Conservation (phyloP, 2,113 vertebrate genomes). For the Bombycilla garrulus region DNA sequence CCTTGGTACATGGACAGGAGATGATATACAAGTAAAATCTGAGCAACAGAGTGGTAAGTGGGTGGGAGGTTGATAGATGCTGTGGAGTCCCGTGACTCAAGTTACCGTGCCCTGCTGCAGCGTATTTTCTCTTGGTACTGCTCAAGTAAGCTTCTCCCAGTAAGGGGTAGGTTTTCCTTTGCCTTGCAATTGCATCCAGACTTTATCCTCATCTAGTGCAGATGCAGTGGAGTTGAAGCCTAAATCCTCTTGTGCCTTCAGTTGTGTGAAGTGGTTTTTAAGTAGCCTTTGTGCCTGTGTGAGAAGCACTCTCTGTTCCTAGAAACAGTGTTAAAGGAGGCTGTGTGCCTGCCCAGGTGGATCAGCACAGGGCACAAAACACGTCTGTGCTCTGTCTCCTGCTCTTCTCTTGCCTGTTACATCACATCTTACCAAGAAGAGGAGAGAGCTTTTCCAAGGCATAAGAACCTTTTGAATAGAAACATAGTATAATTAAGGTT, state of each 20-base stretch:
- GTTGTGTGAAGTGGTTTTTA: not conserved
- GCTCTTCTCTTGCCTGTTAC: not conserved
- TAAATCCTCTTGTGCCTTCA: not conserved
- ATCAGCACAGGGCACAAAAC: not conserved
- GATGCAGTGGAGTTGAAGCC: not conserved
- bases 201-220: not conserved
- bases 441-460: not conserved
- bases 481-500: not conserved
- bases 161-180: not conserved
- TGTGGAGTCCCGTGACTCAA: not conserved
- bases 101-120: not conserved
- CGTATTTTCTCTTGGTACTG: not conserved
- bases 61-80: not conserved
- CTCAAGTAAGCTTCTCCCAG: not conserved
- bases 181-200: not conserved
- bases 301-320: not conserved
- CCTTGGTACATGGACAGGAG: fast-evolving
- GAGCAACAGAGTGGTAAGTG: not conserved
- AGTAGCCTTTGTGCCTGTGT: not conserved
- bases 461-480: not conserved
- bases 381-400: fast-evolving
- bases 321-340: not conserved
- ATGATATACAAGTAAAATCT: not conserved
- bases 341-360: not conserved
- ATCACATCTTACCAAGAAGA: not conserved